Conservation (phyloP, 1,140 invertebrate genomes). For the Drosophila burlai region DNA sequence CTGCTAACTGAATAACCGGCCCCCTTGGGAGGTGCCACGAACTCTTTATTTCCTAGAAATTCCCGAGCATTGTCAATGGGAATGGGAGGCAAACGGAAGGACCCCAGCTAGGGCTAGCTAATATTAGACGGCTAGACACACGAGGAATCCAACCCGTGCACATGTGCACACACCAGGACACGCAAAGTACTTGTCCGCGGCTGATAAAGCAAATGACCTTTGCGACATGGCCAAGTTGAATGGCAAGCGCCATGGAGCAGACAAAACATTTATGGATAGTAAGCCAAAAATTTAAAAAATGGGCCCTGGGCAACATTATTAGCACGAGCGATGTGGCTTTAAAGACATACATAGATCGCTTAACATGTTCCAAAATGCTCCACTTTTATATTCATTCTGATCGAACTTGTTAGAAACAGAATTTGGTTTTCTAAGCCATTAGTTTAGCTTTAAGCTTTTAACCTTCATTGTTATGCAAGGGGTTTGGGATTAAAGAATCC, state of each 20-base stretch:
- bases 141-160: constrained; percentile 30
- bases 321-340: not conserved
- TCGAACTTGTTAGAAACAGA: too few relatives aligned
- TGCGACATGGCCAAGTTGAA: constrained; percentile 64
- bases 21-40: constrained; percentile 46
- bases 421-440: too few relatives aligned
- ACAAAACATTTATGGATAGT: constrained; percentile 17
- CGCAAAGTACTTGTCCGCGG: constrained; percentile 51
- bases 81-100: constrained; percentile 8
- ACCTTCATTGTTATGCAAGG: too few relatives aligned
- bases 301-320: not conserved
- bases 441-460: too few relatives aligned
- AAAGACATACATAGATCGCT: not conserved
- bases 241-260: constrained; percentile 42
- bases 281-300: constrained; percentile 17
- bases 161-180: constrained; percentile 40
- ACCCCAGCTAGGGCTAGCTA: constrained; percentile 60
- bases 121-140: constrained; percentile 72
- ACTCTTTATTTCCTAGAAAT: constrained; percentile 67
- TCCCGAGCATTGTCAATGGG: constrained; percentile 47
- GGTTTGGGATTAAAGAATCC: not conserved
- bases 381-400: too few relatives aligned
- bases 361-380: not conserved
- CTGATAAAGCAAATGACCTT: constrained; percentile 75
- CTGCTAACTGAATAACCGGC: constrained; percentile 24